Evolutionary conservation across 2,113 vertebrate genomes (phyloP), one percentile per base, ranked within the genome.

Genomic region (Rhineura floridana): DNA sequence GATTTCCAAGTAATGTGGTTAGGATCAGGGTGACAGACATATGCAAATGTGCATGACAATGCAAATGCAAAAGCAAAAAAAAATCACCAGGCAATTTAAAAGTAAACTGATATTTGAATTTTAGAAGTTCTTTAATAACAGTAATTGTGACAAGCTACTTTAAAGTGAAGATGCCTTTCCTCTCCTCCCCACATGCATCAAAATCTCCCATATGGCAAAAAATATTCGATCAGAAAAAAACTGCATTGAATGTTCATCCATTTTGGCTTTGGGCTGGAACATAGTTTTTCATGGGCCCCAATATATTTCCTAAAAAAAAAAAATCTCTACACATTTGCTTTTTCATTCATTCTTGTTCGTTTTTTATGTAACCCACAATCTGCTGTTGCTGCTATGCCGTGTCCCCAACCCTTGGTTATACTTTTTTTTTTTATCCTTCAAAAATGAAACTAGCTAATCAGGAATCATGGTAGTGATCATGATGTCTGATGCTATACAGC

Each of bases 1-100:
- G 52, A 87, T 87, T 55, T 81, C 52, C 52, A 73, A 21, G 36
- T 81, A 87, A 87, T 81, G 77, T 87, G 67, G 19, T 17, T 72
- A 46, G 67, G 28, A 73, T 81, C 77, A 36, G 28, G 42, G 30
- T 73, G 55, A 81, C 19, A 73, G 50, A 59, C 33, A 72, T 30
- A 59, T 72, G 36, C 48, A 59, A 39, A 76, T 67, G 62, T 67
- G 25, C 50, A 55, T 55, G 19, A n/a, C n/a, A n/a, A n/a, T n/a
- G 39, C 48, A 44, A 44, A 81, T 80, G 10, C 17, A 81, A 48
- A 70, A 39, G 19, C 25, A 77, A 65, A 23, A 33, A 19, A 83
- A 48, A 8, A 19, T 50, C 70, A 72, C 10, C 39, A 52, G 52
- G 59, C 73, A 65, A 78, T 50, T 78, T 67, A 48, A 78, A 78